These are phyloP conservation scores for Dicaeum eximium DNA, from an alignment of 2,113 vertebrate genomes.

Conservation along the genomic window DNA sequence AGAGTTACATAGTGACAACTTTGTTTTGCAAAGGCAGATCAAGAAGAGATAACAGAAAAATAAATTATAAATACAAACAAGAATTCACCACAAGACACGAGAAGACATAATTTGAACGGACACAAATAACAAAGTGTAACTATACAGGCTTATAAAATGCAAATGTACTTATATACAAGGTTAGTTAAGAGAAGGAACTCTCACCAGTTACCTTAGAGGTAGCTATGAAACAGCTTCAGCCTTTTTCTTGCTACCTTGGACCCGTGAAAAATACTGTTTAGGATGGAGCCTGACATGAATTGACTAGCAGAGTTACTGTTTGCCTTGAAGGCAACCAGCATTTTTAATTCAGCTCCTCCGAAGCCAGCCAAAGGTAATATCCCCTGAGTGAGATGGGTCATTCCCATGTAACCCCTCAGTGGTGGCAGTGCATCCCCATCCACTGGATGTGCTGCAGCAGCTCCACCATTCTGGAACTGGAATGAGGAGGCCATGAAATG, in stretches of 20 bases:
- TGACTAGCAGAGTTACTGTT: neutral
- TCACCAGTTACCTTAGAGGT: neutral
- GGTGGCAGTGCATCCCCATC: neutral
- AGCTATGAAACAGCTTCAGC: neutral
- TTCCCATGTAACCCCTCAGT: neutral
- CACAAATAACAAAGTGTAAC: neutral
- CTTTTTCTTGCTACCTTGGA: neutral
- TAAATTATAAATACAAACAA: neutral
- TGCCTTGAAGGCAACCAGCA: neutral
- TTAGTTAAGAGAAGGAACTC: neutral
- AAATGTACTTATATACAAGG: neutral
- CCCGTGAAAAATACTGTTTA: neutral
- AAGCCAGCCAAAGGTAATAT: neutral
- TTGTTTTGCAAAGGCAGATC: neutral
- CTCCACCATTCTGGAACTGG: neutral
- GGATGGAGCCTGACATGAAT: neutral
- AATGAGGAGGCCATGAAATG: neutral
- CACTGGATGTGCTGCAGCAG: neutral
- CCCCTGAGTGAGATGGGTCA: neutral
- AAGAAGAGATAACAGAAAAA: neutral
- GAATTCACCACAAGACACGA: neutral
- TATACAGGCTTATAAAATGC: neutral
- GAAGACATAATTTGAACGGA: neutral
- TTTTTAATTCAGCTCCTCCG: neutral
- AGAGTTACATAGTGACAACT: neutral